phyloP scores from a whole-genome alignment of 2,888 invertebrate genomes.

The Diogma glabrata region DNA sequence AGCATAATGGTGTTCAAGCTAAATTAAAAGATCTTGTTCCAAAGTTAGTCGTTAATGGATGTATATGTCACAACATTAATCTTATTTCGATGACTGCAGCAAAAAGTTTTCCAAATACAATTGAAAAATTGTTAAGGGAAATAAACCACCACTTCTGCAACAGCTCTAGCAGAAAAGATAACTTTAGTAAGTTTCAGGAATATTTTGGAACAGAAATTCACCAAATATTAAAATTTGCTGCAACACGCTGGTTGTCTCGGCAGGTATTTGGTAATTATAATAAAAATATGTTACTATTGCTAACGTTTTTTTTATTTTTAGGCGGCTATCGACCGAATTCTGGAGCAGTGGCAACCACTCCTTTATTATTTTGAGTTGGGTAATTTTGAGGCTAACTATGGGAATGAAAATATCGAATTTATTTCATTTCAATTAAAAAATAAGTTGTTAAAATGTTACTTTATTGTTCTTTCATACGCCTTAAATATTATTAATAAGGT shows the following conservation, averaged over 20 bases:
- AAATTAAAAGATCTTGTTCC: background rate
- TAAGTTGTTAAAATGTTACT: background rate
- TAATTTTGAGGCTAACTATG: background rate
- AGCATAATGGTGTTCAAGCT: constrained; percentile 10
- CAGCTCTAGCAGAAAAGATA: background rate
- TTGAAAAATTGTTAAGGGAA: background rate
- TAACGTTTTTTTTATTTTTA: background rate
- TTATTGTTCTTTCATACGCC: constrained; percentile 1
- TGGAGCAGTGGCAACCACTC: constrained; percentile 8
- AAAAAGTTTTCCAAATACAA: background rate
- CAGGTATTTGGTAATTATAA: too few species aligned
- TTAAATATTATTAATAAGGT: constrained; percentile 3
- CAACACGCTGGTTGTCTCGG: background rate
- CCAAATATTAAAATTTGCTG: background rate
- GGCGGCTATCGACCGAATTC: constrained; percentile 8
- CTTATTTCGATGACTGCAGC: background rate
- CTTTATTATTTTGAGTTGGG: background rate
- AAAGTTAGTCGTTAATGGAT: background rate
- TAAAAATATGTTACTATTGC: background rate
- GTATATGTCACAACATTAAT: background rate
- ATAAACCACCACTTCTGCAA: background rate
- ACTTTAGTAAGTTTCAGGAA: background rate
- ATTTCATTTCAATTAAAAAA: background rate
- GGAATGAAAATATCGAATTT: background rate
- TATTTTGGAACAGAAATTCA: background rate